phyloP scores from a whole-genome alignment of 1,140 invertebrate genomes.

The Bombus consobrinus region DNA sequence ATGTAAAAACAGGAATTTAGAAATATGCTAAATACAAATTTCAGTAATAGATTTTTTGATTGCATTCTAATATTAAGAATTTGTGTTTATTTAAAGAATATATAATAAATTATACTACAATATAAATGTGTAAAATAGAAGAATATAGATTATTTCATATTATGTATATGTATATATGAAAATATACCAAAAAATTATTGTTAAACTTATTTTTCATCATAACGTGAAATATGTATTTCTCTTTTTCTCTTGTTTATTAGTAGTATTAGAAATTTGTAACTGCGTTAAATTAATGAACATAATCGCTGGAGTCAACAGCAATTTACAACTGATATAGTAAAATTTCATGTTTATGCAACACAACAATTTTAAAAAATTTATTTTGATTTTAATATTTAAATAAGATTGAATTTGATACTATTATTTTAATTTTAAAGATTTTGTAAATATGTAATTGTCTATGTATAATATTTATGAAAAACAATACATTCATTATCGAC shows the following conservation, averaged over 20 bases:
- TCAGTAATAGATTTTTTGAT: neutral
- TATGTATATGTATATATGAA: neutral
- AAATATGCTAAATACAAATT: slow-evolving; percentile 17
- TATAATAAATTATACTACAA: neutral
- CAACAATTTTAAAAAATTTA: too few relatives aligned
- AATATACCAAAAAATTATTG: slow-evolving; percentile 10
- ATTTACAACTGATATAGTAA: too few relatives aligned
- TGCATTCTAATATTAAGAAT: slow-evolving; percentile 12
- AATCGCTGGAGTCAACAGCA: neutral
- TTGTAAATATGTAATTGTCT: neutral
- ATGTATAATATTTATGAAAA: neutral
- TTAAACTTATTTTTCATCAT: slow-evolving; percentile 18
- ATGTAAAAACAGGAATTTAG: slow-evolving; percentile 1
- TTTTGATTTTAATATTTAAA: neutral
- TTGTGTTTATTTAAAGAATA: neutral
- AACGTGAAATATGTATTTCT: neutral
- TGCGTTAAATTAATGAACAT: neutral
- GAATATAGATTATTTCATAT: slow-evolving; percentile 19
- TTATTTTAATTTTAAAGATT: too few relatives aligned
- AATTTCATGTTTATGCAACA: neutral
- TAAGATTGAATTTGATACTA: too few relatives aligned
- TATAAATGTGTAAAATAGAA: neutral
- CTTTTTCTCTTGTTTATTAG: neutral
- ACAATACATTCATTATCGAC: slow-evolving; percentile 70
- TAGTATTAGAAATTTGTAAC: neutral